A percentile compares a stretch with the other conserved stretches of the same genome.
phyloP scores from a whole-genome alignment of 1,140 invertebrate genomes.

The Drosophila kurseongensis region DNA sequence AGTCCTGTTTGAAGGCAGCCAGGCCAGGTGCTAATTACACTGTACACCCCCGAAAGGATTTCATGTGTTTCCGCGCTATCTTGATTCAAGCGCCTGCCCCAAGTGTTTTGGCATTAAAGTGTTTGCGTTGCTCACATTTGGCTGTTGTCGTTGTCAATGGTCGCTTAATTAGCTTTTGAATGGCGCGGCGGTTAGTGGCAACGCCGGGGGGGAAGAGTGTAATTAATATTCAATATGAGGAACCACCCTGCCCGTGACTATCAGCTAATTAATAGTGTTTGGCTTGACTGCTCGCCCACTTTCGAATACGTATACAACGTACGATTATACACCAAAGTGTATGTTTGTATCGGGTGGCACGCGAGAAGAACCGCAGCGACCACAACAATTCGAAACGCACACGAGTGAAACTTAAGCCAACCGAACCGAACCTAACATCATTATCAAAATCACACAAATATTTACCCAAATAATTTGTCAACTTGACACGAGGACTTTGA shows the following conservation, averaged over 20 bases:
- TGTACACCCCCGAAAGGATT: constrained; percentile 28
- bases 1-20: constrained; percentile 40
- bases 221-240: constrained; percentile 80
- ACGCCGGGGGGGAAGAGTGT: constrained; percentile 32
- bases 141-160: constrained; percentile 42
- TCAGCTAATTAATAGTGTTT: constrained; percentile 71
- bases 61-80: constrained; percentile 2
- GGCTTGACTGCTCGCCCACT: constrained; percentile 40
- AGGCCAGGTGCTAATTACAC: constrained; percentile 79
- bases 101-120: constrained; percentile 66
- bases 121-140: constrained; percentile 62
- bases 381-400: constrained; percentile 48
- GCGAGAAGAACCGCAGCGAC: constrained; percentile 60
- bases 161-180: constrained; percentile 57
- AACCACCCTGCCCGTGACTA: constrained; percentile 23
- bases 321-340: not conserved
- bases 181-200: not conserved
- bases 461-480: constrained; percentile 83
- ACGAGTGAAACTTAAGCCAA: constrained; percentile 33
- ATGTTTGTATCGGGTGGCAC: constrained; percentile 26
- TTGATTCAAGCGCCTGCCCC: constrained; percentile 35
- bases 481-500: constrained; percentile 72
- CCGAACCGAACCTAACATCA: constrained; percentile 58
- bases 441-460: constrained; percentile 79
- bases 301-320: constrained; percentile 17